phyloP scores from a whole-genome alignment of 2,797 vertebrate genomes.

The Artibeus lituratus region DNA sequence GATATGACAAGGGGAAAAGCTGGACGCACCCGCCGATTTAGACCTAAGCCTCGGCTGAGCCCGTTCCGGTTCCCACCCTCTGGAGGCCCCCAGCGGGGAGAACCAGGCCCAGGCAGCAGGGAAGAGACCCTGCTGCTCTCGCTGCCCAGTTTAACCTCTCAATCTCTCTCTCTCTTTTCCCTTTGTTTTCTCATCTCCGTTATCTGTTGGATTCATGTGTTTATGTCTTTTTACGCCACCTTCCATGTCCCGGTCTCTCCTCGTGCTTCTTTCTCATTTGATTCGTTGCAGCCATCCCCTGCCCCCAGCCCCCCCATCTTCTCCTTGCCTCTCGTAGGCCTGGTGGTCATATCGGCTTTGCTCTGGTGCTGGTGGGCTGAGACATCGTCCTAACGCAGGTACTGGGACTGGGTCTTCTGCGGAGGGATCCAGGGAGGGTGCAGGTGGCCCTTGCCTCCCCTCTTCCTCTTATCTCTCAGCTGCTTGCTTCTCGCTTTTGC shows the following conservation, averaged over 20 bases:
- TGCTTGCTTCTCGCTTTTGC: slow-evolving; percentile 1
- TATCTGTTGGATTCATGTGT: slow-evolving; percentile 63
- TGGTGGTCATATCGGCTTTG: slow-evolving; percentile 93
- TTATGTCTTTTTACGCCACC: slow-evolving; percentile 51
- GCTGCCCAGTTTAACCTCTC: slow-evolving; percentile 62
- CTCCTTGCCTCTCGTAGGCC: slow-evolving; percentile 92
- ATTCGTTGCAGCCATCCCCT: slow-evolving; percentile 85
- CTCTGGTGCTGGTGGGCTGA: slow-evolving; percentile 96
- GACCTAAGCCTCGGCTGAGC: neutral
- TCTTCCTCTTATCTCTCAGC: neutral
- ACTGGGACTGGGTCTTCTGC: slow-evolving; percentile 80
- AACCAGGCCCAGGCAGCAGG: neutral
- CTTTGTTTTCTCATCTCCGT: slow-evolving; percentile 66
- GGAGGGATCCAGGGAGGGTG: slow-evolving; percentile 27
- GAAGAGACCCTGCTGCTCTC: neutral
- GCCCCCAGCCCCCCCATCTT: slow-evolving; percentile 87
- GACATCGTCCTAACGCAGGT: slow-evolving; percentile 93
- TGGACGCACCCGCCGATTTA: neutral
- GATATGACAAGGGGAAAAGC: neutral
- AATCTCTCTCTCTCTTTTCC: slow-evolving; percentile 69
- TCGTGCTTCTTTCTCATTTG: slow-evolving; percentile 56
- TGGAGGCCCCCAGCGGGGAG: slow-evolving; percentile 4
- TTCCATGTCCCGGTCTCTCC: slow-evolving; percentile 33
- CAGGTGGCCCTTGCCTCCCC: slow-evolving; percentile 9
- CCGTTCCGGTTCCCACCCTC: neutral